Evolutionary conservation across 2,888 invertebrate genomes (phyloP).

Genomic region (Ypsolopha sequella): DNA sequence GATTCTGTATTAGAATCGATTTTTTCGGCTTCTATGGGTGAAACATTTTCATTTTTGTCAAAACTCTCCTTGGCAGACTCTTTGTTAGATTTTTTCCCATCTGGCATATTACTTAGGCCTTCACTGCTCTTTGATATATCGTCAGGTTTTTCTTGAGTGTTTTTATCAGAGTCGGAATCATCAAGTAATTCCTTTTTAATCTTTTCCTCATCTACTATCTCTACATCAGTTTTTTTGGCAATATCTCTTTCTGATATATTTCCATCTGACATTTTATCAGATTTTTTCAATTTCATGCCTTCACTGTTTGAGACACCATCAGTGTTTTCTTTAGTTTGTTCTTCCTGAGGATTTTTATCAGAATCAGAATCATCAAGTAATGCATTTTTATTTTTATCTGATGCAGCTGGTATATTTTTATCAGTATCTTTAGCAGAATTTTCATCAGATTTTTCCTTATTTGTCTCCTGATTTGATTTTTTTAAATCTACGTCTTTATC

Average conservation of each 20-base stretch:
- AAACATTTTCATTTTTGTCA: constrained; percentile 6
- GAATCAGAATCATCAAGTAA: constrained; percentile 22
- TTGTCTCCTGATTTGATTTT: too few relatives aligned
- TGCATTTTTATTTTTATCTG: constrained; percentile 13
- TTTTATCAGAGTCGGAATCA: not conserved
- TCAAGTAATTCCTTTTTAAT: not conserved
- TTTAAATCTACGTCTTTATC: too few relatives aligned
- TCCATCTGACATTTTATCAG: too few relatives aligned
- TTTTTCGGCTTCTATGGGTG: not conserved
- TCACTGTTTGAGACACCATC: not conserved
- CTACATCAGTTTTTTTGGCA: constrained; percentile 5
- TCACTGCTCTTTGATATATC: not conserved
- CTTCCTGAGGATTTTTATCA: constrained; percentile 13
- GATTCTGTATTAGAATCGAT: not conserved
- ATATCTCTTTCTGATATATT: not conserved
- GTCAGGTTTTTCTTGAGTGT: too few relatives aligned
- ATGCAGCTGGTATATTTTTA: not conserved
- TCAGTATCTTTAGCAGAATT: not conserved
- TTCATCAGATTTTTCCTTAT: not conserved
- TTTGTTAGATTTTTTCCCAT: constrained; percentile 3
- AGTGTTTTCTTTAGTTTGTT: not conserved
- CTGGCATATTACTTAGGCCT: not conserved
- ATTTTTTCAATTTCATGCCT: too few relatives aligned
- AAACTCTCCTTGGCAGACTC: constrained; percentile 7
- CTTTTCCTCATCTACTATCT: constrained; percentile 4